Evolutionary conservation across 2,113 vertebrate genomes (phyloP).

Genomic region (Cisticola juncidis): DNA sequence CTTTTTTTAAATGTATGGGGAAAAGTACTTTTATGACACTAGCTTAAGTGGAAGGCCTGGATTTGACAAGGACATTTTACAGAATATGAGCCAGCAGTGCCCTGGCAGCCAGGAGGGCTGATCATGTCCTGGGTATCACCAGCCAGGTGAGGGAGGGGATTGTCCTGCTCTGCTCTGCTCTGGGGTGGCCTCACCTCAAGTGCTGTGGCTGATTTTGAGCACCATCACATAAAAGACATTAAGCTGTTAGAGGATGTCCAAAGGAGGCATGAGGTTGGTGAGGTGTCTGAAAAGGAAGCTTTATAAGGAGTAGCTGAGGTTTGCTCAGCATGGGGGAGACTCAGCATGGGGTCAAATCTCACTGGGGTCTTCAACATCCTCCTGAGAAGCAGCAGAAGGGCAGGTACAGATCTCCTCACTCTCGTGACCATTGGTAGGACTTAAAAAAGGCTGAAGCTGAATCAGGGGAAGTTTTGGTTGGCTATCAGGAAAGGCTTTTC

Average conservation of each 20-base stretch:
- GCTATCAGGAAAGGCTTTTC: neutral
- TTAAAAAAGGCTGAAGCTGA: neutral
- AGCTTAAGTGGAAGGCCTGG: neutral
- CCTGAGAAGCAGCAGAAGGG: neutral
- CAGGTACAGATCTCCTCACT: neutral
- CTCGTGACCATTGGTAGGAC: fast-evolving
- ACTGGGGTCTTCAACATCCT: neutral
- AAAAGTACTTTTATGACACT: neutral
- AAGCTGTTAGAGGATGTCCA: neutral
- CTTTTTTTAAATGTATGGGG: neutral
- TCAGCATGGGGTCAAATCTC: neutral
- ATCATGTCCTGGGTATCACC: neutral
- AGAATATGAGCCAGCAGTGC: neutral
- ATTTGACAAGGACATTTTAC: neutral
- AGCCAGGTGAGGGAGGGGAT: neutral
- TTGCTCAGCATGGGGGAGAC: neutral
- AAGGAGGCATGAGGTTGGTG: neutral
- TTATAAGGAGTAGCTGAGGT: neutral
- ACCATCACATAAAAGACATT: neutral
- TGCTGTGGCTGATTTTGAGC: neutral
- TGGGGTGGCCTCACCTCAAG: neutral
- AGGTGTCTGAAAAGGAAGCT: neutral
- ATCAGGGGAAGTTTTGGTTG: neutral
- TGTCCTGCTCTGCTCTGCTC: neutral
- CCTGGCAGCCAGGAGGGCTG: neutral